Percentiles rank a stretch among this genome's conserved stretches.
Evolutionary conservation across 1,140 invertebrate species (phyloP).

Genomic region (Aphelenchoides besseyi): DNA sequence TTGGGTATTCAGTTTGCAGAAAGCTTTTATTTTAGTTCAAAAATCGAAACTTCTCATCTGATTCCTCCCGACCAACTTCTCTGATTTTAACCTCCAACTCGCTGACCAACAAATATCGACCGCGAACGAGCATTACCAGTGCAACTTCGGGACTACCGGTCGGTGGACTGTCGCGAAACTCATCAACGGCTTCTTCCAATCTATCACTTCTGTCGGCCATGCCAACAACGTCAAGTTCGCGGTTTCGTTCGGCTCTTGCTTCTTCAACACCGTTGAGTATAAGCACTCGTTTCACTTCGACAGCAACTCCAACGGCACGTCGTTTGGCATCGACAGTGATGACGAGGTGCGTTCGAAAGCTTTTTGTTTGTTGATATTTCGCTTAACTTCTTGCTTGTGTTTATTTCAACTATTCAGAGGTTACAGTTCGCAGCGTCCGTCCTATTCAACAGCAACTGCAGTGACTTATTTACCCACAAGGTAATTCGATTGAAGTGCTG

Average conservation of each 20-base stretch:
- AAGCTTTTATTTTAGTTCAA: neutral
- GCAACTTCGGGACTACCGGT: neutral
- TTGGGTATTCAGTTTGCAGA: neutral
- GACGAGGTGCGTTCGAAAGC: neutral
- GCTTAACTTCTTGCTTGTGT: neutral
- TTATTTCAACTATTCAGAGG: neutral
- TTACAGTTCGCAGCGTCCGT: too few species aligned
- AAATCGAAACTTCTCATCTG: neutral
- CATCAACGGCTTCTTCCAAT: constrained; percentile 7
- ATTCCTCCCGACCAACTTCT: neutral
- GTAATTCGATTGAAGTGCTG: neutral
- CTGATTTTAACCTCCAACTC: neutral
- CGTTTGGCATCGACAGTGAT: neutral
- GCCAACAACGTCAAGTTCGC: neutral
- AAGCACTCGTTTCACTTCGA: neutral
- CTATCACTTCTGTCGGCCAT: constrained; percentile 9
- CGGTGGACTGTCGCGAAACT: neutral
- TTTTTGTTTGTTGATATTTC: neutral
- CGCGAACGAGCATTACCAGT: neutral
- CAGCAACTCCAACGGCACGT: neutral
- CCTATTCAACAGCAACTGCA: neutral
- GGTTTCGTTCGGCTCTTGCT: neutral
- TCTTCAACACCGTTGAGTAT: neutral
- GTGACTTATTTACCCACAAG: neutral
- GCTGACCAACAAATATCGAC: neutral